Evolutionary conservation across 2,113 vertebrate species (phyloP).

Genomic region (Neopipo cinnamomea): DNA sequence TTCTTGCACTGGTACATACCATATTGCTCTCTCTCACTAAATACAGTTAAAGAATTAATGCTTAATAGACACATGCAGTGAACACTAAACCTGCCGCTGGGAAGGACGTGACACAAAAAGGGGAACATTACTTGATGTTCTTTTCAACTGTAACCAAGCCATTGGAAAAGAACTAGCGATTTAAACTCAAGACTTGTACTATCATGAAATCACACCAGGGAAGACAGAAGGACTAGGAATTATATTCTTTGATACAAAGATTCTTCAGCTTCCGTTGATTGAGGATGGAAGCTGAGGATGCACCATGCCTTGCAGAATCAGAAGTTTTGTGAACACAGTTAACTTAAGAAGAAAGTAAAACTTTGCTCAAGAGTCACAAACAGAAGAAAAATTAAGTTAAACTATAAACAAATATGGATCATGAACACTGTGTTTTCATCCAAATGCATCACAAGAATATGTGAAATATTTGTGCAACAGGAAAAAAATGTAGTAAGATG

Average conservation of each 20-base stretch:
- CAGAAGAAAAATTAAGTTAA: not conserved
- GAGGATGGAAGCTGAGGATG: not conserved
- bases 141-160: not conserved
- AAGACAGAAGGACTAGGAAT: not conserved
- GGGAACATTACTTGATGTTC: not conserved
- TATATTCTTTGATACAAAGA: not conserved
- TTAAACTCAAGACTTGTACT: not conserved
- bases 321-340: not conserved
- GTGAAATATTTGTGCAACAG: not conserved
- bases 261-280: not conserved
- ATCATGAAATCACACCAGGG: not conserved
- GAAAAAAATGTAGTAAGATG: not conserved
- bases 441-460: not conserved
- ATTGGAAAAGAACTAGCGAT: not conserved
- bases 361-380: not conserved
- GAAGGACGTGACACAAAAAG: not conserved
- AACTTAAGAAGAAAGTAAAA: not conserved
- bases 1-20: slow-evolving; percentile 19
- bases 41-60: slow-evolving; percentile 56
- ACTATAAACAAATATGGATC: not conserved
- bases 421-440: not conserved
- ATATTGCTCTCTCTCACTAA: slow-evolving; percentile 31
- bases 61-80: slow-evolving; percentile 17
- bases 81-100: not conserved
- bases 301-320: not conserved